These are phyloP conservation scores for Clarias laeviceps DNA, from an alignment of 2,797 vertebrate genomes.

Conservation along the genomic window DNA sequence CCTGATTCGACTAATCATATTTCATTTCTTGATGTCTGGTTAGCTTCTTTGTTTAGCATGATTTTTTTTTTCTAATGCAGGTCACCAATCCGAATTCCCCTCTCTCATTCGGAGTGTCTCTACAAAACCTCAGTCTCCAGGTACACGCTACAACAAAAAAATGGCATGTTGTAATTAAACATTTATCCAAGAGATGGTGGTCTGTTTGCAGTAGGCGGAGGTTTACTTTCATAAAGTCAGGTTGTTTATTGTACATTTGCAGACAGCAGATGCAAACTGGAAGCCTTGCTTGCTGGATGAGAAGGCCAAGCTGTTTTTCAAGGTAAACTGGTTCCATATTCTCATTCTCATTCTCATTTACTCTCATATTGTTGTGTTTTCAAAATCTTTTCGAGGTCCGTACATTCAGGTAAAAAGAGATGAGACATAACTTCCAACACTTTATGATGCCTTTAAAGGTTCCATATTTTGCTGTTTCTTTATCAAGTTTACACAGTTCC, in stretches of 20 bases:
- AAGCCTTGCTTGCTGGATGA: slow-evolving; percentile 92
- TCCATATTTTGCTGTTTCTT: too few species aligned
- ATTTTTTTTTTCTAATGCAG: slow-evolving; percentile 64
- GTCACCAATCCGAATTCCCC: slow-evolving; percentile 89
- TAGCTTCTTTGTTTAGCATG: neutral
- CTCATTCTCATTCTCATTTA: neutral
- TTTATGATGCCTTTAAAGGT: neutral
- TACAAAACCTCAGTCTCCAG: slow-evolving; percentile 96
- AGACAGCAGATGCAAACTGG: slow-evolving; percentile 94
- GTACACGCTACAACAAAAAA: slow-evolving; percentile 63
- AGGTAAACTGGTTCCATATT: slow-evolving; percentile 74
- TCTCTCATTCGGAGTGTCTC: slow-evolving; percentile 92
- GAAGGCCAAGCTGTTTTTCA: slow-evolving; percentile 89
- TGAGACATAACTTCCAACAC: neutral
- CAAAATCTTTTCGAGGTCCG: too few species aligned
- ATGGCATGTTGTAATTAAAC: neutral
- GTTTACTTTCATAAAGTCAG: slow-evolving; percentile 17
- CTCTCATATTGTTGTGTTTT: neutral
- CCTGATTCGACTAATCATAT: neutral
- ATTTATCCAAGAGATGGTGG: neutral
- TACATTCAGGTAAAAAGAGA: neutral
- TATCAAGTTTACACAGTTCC: too few species aligned
- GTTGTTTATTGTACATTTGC: slow-evolving; percentile 48
- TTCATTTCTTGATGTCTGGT: neutral
- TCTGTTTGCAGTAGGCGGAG: too few species aligned